phyloP scores from a whole-genome alignment of 2,113 vertebrate species.

The Choloepus hoffmanni region DNA sequence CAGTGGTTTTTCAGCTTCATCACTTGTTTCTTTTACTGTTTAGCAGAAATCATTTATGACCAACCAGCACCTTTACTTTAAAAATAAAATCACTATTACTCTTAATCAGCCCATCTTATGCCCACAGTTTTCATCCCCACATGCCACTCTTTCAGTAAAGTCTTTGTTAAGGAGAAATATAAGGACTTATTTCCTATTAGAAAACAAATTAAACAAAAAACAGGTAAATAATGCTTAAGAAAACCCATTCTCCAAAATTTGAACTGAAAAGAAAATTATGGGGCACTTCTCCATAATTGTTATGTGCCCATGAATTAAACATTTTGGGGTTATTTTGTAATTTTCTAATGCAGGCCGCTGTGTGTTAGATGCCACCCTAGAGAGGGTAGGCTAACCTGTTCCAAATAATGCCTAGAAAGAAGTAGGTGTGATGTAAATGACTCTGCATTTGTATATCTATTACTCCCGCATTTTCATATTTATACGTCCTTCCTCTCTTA shows the following conservation, averaged over 20 bases:
- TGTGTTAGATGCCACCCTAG: neutral
- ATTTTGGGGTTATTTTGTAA: neutral
- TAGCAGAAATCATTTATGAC: neutral
- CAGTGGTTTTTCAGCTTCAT: neutral
- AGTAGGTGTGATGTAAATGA: neutral
- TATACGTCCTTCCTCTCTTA: neutral
- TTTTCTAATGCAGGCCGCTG: neutral
- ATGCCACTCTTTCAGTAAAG: neutral
- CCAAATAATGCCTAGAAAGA: neutral
- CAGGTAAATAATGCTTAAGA: conserved; percentile 28
- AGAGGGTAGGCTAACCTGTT: neutral
- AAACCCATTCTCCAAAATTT: neutral
- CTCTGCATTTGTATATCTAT: neutral
- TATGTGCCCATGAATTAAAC: neutral
- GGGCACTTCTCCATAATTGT: neutral
- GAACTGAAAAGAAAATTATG: neutral
- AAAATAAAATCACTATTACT: neutral
- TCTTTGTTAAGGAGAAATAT: neutral
- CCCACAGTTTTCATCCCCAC: neutral
- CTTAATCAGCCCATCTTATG: neutral
- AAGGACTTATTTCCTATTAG: conserved; percentile 18
- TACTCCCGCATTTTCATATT: neutral
- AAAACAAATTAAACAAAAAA: conserved; percentile 7
- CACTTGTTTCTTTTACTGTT: neutral
- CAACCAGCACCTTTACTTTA: neutral